phyloP scores from a whole-genome alignment of 2,797 vertebrate genomes.

The Argyrosomus regius region DNA sequence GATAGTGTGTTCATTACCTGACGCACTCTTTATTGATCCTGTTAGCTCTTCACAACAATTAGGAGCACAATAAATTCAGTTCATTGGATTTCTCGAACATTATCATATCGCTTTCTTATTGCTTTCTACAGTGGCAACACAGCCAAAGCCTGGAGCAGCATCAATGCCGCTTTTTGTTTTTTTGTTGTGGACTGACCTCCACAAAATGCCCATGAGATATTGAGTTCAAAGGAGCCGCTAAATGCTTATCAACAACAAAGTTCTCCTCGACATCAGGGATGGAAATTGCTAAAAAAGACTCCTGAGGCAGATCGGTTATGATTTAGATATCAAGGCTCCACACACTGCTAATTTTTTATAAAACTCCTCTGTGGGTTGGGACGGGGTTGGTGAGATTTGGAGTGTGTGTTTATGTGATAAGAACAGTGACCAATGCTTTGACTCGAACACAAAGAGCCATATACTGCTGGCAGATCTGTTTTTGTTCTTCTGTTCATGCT shows the following conservation, averaged over 20 bases:
- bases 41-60: constrained; percentile 30
- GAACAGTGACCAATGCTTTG: constrained; percentile 48
- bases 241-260: constrained; percentile 54
- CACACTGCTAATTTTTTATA: constrained; percentile 20
- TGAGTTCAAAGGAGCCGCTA: constrained; percentile 49
- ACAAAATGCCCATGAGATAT: constrained; percentile 35
- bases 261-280: constrained; percentile 32
- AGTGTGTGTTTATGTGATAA: constrained; percentile 59
- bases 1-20: constrained; percentile 36
- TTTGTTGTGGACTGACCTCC: constrained; percentile 34
- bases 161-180: constrained; percentile 21
- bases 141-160: constrained; percentile 39
- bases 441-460: constrained; percentile 26
- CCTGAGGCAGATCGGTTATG: constrained; percentile 37
- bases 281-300: constrained; percentile 38
- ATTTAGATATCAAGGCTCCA: constrained; percentile 50
- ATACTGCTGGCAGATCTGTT: constrained; percentile 18
- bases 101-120: constrained; percentile 39
- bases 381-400: constrained; percentile 40
- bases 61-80: constrained; percentile 38
- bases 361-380: background rate
- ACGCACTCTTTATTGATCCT: constrained; percentile 54
- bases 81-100: constrained; percentile 44
- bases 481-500: constrained; percentile 13
- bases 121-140: constrained; percentile 18